Evolutionary conservation across 2,113 vertebrate species (phyloP), one percentile per base, ranked within the genome.

Genomic region (Taxidea taxus): DNA sequence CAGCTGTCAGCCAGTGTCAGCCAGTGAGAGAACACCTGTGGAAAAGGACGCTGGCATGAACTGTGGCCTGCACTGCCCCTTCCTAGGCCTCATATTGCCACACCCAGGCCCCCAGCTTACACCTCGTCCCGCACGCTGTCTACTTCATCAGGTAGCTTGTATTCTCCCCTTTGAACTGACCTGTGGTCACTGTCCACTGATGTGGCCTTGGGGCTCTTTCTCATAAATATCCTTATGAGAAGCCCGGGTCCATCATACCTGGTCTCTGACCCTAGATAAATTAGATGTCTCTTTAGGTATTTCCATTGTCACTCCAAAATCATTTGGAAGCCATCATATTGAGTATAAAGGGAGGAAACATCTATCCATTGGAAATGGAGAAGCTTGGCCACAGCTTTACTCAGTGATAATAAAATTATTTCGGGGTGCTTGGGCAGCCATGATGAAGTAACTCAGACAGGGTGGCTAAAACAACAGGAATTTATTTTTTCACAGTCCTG

Each of bases 81-180:
- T 47, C 44, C 54, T 1, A 15, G 49, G 11, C 70, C 58, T 27
- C 34, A 7, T 18, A 1, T 2, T 1, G 13, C 56, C 49, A 5
- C 23, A 1, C 21, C 1, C 1, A 0, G 49, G 66, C 47, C 6
- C 47, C 23, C 51, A 8, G 60, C 47, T 77, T 13, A 11, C 5
- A 8, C n/a, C 60, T 1, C 12, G 4, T 39, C 44, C 88, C 1
- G 3, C 10, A 31, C 3, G 1, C 29, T 0, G 0, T 12, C 68
- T 12, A 5, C 39, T 37, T 51, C 49, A 56, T 72, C 54, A 14
- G 6, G 0, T 11, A 34, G 27, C 15, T 31, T 60, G 29, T 31
- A n/a, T 15, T 11, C 64, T 29, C 23, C 49, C 39, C 9, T 88
- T 90, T 3, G 49, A 83, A 23, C 7, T 21, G 37, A 49, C 58